These are phyloP conservation scores for Leptarthrus brevirostris DNA, from an alignment of 2,888 invertebrate species.

Conservation along the genomic window DNA sequence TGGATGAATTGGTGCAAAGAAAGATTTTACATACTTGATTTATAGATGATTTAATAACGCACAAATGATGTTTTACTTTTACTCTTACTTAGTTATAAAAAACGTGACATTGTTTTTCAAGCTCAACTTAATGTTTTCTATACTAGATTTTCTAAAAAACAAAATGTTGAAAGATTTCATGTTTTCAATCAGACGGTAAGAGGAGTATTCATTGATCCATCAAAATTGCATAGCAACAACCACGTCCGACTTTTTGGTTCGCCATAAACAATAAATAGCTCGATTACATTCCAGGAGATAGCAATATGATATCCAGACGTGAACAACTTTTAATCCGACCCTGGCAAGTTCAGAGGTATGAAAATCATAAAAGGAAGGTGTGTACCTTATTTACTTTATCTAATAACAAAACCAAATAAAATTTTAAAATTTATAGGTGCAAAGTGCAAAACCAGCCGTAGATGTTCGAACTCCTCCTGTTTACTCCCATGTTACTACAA, in stretches of 20 bases:
- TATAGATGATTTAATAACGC: no score
- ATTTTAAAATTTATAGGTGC: constrained; percentile 68
- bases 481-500: constrained; percentile 75
- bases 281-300: not conserved
- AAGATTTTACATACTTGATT: no score
- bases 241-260: not conserved
- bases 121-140: no score
- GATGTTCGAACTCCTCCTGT: constrained; percentile 74
- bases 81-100: no score
- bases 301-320: constrained; percentile 74
- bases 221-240: constrained; percentile 21
- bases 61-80: no score
- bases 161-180: no score
- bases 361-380: constrained; percentile 77
- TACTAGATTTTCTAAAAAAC: no score
- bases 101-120: no score
- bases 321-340: constrained; percentile 78
- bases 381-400: constrained; percentile 5
- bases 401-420: not conserved
- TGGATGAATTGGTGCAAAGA: no score
- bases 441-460: constrained; percentile 75
- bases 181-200: no score
- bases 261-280: not conserved
- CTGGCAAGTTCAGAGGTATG: constrained; percentile 77
- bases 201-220: not conserved